Evolutionary conservation across 2,797 vertebrate genomes (phyloP), one percentile per base, ranked within the genome.

Genomic region (Orientallactaga sibirica): DNA sequence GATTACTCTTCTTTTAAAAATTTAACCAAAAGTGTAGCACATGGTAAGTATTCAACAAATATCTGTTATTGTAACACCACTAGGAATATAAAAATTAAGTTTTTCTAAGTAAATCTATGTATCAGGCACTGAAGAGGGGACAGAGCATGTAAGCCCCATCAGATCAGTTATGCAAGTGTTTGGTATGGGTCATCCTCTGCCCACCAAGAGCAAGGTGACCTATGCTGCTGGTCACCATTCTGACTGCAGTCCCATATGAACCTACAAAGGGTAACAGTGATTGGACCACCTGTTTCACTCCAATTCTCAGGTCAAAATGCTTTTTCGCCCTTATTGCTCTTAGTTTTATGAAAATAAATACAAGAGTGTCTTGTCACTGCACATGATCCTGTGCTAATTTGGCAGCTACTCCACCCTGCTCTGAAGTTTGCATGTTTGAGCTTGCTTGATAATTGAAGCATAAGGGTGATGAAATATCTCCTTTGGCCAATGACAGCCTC

Each of bases 391-490:
- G 18, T 43, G 61, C 52, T 80, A 7, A 43, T 6, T n/a, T 10
- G 61, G 19, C 37, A 27, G 74, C 58, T 19, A 20, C 62, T 62
- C 64, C 58, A 66, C 74, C 81, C 78, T 75, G 62, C 1, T 20
- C 52, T 43, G 67, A 82, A 43, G 58, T 86, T 68, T 29, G 16
- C 52, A n/a, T 90, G 62, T 58, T 83, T 87, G 52, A 86, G 78
- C 75, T 93, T 91, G 86, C 88, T 76, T 88, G 43, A 73, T 86
- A 33, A 74, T 79, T 83, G 43, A 84, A 70, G 64, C 37, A 11
- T 33, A 22, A 70, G 19, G n/a, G 18, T 68, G 88, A 76, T 86
- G 29, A 90, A 91, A 90, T 64, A 68, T 62, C 58, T 93, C 58
- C 70, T 86, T 75, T 33, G 80, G 83, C 61, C 94, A 90, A 62